Evolutionary conservation across 2,113 vertebrate genomes (phyloP), one percentile per base, ranked within the genome.

Genomic region (Seriola dumerili): DNA sequence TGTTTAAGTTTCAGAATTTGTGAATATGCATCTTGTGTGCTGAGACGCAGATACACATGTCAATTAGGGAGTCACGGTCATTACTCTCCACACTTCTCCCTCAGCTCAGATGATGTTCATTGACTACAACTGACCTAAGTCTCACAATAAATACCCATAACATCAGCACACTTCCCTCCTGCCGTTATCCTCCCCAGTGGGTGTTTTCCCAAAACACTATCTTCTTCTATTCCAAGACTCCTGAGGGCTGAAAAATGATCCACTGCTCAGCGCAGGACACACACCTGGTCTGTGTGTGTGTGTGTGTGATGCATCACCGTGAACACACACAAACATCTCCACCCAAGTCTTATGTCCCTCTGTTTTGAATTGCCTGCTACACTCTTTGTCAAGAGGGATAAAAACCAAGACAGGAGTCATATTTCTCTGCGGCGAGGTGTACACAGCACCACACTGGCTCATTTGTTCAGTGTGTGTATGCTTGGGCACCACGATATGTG

Each of bases 131-230:
- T 68, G 83, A 85, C 86, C 85, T 69, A 61, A 77, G 50, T 52
- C 68, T 81, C 62, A 72, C 80, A 80, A 74, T 85, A 91, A 86
- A 83, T 58, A 88, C 86, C 83, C 84, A 85, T 78, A 87, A 74
- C 72, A 81, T 85, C 66, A 80, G 54, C 71, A 58, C 69, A 64
- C 83, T 68, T 80, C 36, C 70, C 70, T 36, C 29, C 34, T 67
- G 54, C 34, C 17, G 65, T 78, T 73, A 58, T 78, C 54, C 52
- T 83, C 50, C 59, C 50, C 59, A 83, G 52, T 57, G 69, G 91
- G 87, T 89, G 76, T 40, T 88, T 89, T 91, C 86, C 92, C 80
- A 69, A 85, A 82, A 91, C 80, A 84, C 72, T 42, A 71, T 81
- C 72, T 82, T 70, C 69, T 57, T 29, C 65, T 38, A 32, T 78